These are phyloP conservation scores for Hafferia zeledoni DNA, from an alignment of 2,797 vertebrate species.

Conservation along the genomic window DNA sequence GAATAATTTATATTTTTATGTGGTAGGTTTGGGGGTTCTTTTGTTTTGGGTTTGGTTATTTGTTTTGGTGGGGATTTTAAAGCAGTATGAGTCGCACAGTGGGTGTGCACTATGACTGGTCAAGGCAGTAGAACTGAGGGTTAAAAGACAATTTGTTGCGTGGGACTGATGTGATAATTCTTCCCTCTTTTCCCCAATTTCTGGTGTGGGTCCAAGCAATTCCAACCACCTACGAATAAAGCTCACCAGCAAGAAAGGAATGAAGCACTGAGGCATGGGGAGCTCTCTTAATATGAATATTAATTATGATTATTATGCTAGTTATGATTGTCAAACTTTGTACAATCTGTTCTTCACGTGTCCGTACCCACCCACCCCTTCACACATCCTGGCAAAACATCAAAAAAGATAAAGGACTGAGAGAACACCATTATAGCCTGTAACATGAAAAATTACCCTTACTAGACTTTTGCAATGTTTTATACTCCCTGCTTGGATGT, in stretches of 20 bases:
- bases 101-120: background rate
- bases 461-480: background rate
- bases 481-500: background rate
- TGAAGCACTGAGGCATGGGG: background rate
- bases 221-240: background rate
- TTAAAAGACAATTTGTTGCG: background rate
- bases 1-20: background rate
- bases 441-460: background rate
- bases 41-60: background rate
- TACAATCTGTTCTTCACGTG: background rate
- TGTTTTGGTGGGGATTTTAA: background rate
- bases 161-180: background rate
- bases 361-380: background rate
- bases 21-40: background rate
- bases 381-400: background rate
- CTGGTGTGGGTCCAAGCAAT: background rate
- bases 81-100: background rate
- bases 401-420: background rate
- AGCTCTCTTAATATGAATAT: background rate
- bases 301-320: background rate
- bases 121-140: background rate
- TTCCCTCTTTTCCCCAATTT: background rate
- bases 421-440: background rate
- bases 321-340: background rate
- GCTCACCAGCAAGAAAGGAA: background rate